Base-by-base conservation (phyloP, 2,888 invertebrate genomes). In the Drosophila emarginata region DNA sequence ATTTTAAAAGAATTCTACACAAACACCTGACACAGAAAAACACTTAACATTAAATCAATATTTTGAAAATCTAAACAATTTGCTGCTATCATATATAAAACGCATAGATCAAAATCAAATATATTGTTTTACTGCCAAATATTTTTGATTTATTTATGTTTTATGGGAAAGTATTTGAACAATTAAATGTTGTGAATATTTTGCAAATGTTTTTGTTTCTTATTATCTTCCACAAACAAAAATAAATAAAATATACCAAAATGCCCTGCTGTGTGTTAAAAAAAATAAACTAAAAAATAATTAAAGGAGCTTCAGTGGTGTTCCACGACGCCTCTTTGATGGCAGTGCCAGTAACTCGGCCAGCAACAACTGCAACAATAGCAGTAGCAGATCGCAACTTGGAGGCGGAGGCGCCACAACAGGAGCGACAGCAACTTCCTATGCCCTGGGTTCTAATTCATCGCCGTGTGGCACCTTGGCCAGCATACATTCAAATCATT, bases 261-360 rank as follows among this genome's bases (percentile, higher is more conserved):
- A 45, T 45, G 18, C 18, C 18, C 18, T 72, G 68, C 69, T 72
- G 60, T n/a, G n/a, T 73, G 78, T 80, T n/a, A n/a, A 72, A 77
- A 63, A 51, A 70, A 72, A 5, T 26, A 26, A 26, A 26, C 4
- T 1, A 32, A 64, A 64, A 52, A 65, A 58, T 50, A 50, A 53
- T 64, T 76, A 63, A 82, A 91, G 92, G 83, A 91, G 90, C 81
- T 90, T 91, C 76, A 91, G 91, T 70, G 92, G 92, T 72, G 91
- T 92, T 64, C 92, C 92, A 58, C 91, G 92, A 72, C 92, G 92
- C 36, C 85, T 92, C 39, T 89, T 92, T 58, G 92, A 92, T 77
- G 90, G 90, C 73, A 91, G 89, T 74, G 89, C 82, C 40, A 66
- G 54, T 65, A 67, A 51, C 68, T 53, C 52, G 60, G 61, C 53